These are phyloP conservation scores for Hermaeophaga mercurialis DNA, from an alignment of 2,888 invertebrate species.

Conservation along the genomic window DNA sequence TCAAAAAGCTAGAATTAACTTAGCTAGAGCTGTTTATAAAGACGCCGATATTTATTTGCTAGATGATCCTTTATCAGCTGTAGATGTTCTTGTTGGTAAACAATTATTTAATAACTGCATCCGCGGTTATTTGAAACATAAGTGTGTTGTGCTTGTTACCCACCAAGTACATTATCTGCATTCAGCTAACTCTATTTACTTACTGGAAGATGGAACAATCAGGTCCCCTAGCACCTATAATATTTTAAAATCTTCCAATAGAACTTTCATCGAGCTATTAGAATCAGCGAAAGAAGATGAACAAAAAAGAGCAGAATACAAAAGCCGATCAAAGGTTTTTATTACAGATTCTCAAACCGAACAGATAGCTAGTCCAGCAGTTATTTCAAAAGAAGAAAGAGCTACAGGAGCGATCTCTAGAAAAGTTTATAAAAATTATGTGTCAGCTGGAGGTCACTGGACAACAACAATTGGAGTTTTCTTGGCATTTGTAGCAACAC, in stretches of 20 bases:
- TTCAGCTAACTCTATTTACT: constrained; percentile 61
- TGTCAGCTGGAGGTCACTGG: constrained; percentile 74
- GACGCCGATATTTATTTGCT: constrained; percentile 83
- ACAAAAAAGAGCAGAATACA: constrained; percentile 21
- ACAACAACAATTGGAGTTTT: constrained; percentile 57
- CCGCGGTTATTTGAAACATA: constrained; percentile 64
- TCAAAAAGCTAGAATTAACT: constrained; percentile 84
- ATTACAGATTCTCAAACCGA: constrained; percentile 7
- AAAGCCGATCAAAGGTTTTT: constrained; percentile 59
- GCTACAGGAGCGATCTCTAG: constrained; percentile 63
- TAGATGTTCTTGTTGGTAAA: constrained; percentile 85
- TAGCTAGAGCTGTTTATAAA: constrained; percentile 83
- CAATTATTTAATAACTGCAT: constrained; percentile 85
- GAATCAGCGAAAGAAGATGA: constrained; percentile 53
- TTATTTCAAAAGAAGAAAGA: constrained; percentile 62
- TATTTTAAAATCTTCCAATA: constrained; percentile 69
- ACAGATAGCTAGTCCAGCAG: constrained; percentile 40
- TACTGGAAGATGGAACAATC: constrained; percentile 63
- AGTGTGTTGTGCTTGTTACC: constrained; percentile 76
- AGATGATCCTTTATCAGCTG: constrained; percentile 89
- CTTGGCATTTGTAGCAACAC: constrained; percentile 45
- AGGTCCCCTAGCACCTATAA: constrained; percentile 63
- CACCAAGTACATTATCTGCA: constrained; percentile 71
- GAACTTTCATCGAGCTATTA: constrained; percentile 69
- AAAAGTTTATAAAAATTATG: constrained; percentile 69